Evolutionary conservation across 2,888 invertebrate genomes (phyloP).

Genomic region (Heliconius sara): DNA sequence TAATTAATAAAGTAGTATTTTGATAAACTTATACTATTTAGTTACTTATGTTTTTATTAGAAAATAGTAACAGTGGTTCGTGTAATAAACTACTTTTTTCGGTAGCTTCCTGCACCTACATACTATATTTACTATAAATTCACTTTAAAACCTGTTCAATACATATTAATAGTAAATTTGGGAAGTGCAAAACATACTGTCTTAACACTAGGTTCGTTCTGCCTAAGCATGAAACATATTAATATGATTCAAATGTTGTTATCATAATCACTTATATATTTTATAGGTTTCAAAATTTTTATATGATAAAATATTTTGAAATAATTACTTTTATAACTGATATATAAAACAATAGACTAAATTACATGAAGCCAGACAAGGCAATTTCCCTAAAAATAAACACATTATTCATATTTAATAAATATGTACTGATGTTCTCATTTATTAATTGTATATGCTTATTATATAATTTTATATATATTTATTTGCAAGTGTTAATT

Average conservation of each 20-base stretch:
- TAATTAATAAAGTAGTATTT: slow-evolving; percentile 26
- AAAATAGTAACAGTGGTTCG: not conserved
- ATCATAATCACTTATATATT: not conserved
- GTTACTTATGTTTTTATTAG: not conserved
- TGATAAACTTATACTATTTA: not conserved
- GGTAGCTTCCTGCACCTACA: not conserved
- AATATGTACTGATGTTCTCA: too few species aligned
- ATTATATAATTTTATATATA: too few species aligned
- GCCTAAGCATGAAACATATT: too few species aligned
- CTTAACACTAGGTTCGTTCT: too few species aligned
- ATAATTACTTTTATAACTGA: not conserved
- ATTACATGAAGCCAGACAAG: not conserved
- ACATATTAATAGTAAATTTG: too few species aligned
- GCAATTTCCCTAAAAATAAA: not conserved
- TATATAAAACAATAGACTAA: slow-evolving; percentile 2
- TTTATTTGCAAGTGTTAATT: too few species aligned
- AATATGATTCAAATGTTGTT: not conserved
- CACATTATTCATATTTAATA: too few species aligned
- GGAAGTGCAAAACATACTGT: too few species aligned
- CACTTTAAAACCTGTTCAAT: too few species aligned
- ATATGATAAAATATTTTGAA: not conserved
- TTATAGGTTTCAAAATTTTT: not conserved
- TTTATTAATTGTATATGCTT: not conserved
- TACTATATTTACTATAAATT: not conserved
- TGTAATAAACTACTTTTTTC: not conserved